phyloP scores from a whole-genome alignment of 2,888 invertebrate genomes.

The Hedya salicella region DNA sequence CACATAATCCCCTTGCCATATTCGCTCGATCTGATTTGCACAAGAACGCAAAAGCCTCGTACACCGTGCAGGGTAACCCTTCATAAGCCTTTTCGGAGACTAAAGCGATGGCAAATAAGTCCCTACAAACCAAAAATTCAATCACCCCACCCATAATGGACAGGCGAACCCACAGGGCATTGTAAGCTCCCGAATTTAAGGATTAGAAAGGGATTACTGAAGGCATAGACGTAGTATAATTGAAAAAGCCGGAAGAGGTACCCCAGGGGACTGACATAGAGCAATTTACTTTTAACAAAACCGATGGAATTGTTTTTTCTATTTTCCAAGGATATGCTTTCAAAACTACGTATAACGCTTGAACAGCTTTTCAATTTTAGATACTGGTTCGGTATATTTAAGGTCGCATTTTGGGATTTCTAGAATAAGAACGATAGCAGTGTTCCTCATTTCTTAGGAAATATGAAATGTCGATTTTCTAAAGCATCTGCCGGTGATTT shows the following conservation, averaged over 20 bases:
- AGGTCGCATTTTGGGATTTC: not conserved
- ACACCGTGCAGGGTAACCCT: constrained; percentile 1
- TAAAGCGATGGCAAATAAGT: constrained; percentile 2
- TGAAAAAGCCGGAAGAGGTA: constrained; percentile 38
- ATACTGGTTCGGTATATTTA: not conserved
- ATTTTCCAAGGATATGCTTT: constrained; percentile 7
- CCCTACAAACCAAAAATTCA: constrained; percentile 29
- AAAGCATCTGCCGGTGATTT: not conserved
- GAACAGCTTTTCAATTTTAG: not conserved
- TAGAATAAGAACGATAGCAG: not conserved
- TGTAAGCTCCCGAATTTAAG: constrained; percentile 32
- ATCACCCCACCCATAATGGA: constrained; percentile 20
- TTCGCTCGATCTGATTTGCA: not conserved
- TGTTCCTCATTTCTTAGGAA: not conserved
- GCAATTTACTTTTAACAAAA: constrained; percentile 37
- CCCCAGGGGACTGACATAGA: constrained; percentile 34
- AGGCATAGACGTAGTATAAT: constrained; percentile 37
- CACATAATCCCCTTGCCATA: not conserved
- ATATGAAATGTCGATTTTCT: not conserved
- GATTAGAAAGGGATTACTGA: constrained; percentile 41
- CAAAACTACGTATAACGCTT: not conserved
- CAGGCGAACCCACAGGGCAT: constrained; percentile 32
- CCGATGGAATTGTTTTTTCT: constrained; percentile 29
- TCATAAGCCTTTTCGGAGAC: constrained; percentile 5
- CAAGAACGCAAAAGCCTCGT: not conserved